A percentile compares a stretch with the other conserved stretches of the same genome.
Evolutionary conservation across 2,888 invertebrate species (phyloP).

Genomic region (Heliothis peltigera): DNA sequence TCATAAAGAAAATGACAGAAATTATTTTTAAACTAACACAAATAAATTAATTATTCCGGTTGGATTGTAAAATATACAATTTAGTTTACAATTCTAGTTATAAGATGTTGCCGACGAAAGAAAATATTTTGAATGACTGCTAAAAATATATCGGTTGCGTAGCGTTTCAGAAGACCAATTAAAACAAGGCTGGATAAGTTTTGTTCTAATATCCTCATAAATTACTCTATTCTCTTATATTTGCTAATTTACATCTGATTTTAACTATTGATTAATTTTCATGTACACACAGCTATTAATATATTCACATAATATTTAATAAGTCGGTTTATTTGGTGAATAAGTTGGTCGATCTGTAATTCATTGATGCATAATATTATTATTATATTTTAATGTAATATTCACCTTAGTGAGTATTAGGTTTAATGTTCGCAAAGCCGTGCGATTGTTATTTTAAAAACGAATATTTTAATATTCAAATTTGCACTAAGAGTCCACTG

Average conservation of each 20-base stretch:
- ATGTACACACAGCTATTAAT: neutral
- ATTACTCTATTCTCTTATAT: conserved; percentile 13
- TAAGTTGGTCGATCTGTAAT: conserved; percentile 8
- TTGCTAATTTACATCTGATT: conserved; percentile 20
- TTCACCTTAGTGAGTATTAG: conserved; percentile 20
- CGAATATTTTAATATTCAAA: conserved; percentile 14
- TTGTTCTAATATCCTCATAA: neutral
- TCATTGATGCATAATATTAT: conserved; percentile 36
- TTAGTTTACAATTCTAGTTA: conserved; percentile 11
- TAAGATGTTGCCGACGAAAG: conserved; percentile 24
- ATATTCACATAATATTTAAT: neutral
- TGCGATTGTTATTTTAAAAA: conserved; percentile 40
- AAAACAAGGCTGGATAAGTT: conserved; percentile 52
- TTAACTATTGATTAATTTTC: neutral
- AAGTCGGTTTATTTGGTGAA: conserved; percentile 7
- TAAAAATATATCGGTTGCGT: neutral
- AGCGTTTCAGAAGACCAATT: conserved; percentile 47
- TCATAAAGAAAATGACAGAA: neutral
- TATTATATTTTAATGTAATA: conserved; percentile 13
- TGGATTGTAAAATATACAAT: conserved; percentile 11
- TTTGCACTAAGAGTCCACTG: conserved; percentile 4
- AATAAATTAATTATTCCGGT: conserved; percentile 21
- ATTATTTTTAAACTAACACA: conserved; percentile 11
- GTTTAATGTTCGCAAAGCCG: conserved; percentile 33
- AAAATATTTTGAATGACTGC: too few relatives aligned